Evolutionary conservation across 2,113 vertebrate species (phyloP).

Genomic region (Vanacampus margaritifer): DNA sequence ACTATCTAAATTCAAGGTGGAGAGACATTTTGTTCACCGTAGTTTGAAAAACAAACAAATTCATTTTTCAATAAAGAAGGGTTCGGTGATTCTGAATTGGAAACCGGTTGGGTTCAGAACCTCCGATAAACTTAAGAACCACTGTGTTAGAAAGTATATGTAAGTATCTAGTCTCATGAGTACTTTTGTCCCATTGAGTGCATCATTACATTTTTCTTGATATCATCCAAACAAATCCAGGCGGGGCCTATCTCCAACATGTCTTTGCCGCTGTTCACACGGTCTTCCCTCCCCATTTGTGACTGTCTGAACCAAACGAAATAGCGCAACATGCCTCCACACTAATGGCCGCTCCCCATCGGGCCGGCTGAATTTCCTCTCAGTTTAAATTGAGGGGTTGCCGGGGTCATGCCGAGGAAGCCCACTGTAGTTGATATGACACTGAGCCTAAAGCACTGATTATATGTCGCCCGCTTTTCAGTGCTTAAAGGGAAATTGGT

Average conservation of each 20-base stretch:
- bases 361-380: slow-evolving; percentile 51
- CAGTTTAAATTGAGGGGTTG: slow-evolving; percentile 45
- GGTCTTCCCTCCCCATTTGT: slow-evolving; percentile 35
- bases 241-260: slow-evolving; percentile 2
- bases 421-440: not conserved
- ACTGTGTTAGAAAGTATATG: too few relatives aligned
- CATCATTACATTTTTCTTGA: slow-evolving; percentile 13
- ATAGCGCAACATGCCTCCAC: slow-evolving; percentile 20
- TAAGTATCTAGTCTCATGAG: too few relatives aligned
- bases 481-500: too few relatives aligned
- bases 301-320: slow-evolving; percentile 1
- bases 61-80: too few relatives aligned
- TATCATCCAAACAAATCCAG: too few relatives aligned
- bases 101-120: too few relatives aligned
- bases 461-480: not conserved
- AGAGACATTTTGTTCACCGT: too few relatives aligned
- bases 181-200: not conserved
- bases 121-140: too few relatives aligned
- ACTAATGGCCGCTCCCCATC: slow-evolving; percentile 50
- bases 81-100: too few relatives aligned
- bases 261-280: slow-evolving; percentile 37
- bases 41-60: too few relatives aligned
- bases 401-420: slow-evolving; percentile 22
- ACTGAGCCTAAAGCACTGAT: not conserved
- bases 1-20: too few relatives aligned